phyloP scores from a whole-genome alignment of 2,888 invertebrate genomes.

The Diaphora mendica region DNA sequence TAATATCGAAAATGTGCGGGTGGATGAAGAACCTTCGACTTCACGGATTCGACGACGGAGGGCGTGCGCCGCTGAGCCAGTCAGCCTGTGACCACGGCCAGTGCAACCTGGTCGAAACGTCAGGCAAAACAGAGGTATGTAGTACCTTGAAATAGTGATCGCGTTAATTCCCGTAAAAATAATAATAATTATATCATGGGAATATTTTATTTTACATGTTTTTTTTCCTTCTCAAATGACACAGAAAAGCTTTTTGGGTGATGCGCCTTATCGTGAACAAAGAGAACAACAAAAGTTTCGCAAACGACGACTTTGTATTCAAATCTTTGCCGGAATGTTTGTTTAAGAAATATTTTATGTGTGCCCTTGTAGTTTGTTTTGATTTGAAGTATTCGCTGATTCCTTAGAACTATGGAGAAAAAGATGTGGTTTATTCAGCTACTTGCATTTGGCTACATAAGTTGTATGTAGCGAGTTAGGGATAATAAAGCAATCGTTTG shows the following conservation, averaged over 20 bases:
- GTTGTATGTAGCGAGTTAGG: neutral
- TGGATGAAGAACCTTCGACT: too few species aligned
- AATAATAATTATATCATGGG: too few species aligned
- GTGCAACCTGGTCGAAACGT: too few species aligned
- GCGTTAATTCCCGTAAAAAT: too few species aligned
- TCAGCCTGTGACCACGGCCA: too few species aligned
- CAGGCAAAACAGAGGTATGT: too few species aligned
- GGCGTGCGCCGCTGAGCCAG: too few species aligned
- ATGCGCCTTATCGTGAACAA: constrained; percentile 75
- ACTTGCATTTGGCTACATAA: neutral
- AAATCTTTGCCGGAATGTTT: constrained; percentile 61
- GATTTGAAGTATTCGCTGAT: constrained; percentile 31
- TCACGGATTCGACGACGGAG: too few species aligned
- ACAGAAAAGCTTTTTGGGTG: constrained; percentile 85
- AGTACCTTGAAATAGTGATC: too few species aligned
- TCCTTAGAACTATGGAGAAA: constrained; percentile 16
- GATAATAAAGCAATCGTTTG: too few species aligned
- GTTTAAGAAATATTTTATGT: constrained; percentile 26
- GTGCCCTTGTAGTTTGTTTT: constrained; percentile 37
- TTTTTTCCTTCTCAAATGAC: constrained; percentile 67
- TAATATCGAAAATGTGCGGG: too few species aligned
- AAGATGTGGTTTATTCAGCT: neutral
- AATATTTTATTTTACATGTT: constrained; percentile 62
- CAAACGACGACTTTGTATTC: constrained; percentile 72
- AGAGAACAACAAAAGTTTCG: constrained; percentile 57